Percentiles rank a stretch among this genome's conserved stretches.
Evolutionary conservation across 2,888 invertebrate genomes (phyloP).

Genomic region (Limenitis camilla): DNA sequence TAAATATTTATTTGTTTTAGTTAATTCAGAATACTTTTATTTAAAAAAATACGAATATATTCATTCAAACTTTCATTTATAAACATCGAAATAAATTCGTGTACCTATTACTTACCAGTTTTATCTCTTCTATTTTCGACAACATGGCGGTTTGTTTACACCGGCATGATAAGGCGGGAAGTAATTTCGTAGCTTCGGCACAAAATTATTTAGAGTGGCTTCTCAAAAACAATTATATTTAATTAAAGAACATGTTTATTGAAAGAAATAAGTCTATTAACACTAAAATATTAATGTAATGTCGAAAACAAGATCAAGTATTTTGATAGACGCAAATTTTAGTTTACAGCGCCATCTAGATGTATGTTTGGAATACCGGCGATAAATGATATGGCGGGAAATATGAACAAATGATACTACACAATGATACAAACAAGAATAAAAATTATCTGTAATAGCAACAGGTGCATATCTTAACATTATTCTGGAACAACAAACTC

Average conservation of each 20-base stretch:
- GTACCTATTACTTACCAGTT: constrained; percentile 45
- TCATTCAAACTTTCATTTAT: background rate
- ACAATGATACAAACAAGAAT: constrained; percentile 20
- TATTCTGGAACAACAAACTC: no score
- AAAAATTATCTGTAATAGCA: constrained; percentile 3
- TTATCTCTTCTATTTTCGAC: constrained; percentile 49
- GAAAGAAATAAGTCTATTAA: constrained; percentile 37
- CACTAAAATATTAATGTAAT: constrained; percentile 30
- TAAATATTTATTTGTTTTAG: background rate
- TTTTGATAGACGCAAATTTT: constrained; percentile 54
- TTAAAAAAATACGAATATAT: constrained; percentile 1
- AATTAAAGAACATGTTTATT: constrained; percentile 48
- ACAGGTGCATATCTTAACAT: no score
- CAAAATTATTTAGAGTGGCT: constrained; percentile 17
- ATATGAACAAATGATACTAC: constrained; percentile 7
- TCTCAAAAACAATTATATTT: constrained; percentile 38
- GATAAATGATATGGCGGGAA: constrained; percentile 35
- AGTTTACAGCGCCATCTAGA: constrained; percentile 47
- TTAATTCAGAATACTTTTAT: background rate
- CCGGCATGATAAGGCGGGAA: constrained; percentile 74
- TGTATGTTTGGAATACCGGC: constrained; percentile 17
- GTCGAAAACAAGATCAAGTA: constrained; percentile 42
- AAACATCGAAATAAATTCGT: background rate
- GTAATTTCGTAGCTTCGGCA: constrained; percentile 35
- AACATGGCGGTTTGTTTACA: constrained; percentile 76